Evolutionary conservation across 2,797 vertebrate genomes (phyloP).

Genomic region (Tadarida brasiliensis): DNA sequence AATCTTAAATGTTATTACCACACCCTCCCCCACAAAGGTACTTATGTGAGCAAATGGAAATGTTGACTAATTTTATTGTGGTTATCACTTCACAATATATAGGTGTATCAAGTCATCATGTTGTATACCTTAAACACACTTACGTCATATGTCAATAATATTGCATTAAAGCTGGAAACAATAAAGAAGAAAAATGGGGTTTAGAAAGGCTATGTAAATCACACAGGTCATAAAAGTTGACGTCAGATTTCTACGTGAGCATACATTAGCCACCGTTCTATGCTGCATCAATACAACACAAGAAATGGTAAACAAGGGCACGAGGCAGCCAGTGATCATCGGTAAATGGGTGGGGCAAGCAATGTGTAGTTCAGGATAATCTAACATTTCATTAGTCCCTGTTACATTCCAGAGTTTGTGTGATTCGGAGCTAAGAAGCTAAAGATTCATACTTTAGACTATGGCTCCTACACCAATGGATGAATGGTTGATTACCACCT

Average conservation of each 20-base stretch:
- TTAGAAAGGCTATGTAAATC: neutral
- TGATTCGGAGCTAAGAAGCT: neutral
- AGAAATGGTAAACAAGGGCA: neutral
- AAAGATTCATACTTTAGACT: neutral
- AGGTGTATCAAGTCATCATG: neutral
- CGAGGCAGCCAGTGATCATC: neutral
- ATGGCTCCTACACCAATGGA: neutral
- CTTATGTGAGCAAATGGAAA: too few relatives aligned
- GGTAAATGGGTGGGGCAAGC: neutral
- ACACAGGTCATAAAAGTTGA: neutral
- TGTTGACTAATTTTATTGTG: neutral
- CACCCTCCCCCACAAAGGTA: too few relatives aligned
- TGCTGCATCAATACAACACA: neutral
- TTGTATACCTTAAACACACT: neutral
- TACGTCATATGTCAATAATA: neutral
- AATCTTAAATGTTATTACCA: too few relatives aligned
- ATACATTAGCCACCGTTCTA: neutral
- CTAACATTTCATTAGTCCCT: neutral
- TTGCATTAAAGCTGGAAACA: neutral
- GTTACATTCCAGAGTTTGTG: neutral
- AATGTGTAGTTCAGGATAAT: neutral
- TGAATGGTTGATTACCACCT: slow-evolving; percentile 54
- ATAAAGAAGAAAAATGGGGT: slow-evolving; percentile 1
- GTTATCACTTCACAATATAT: neutral
- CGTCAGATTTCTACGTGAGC: neutral